Evolutionary conservation across 2,113 vertebrate genomes (phyloP).

Genomic region (Gambusia holbrooki): DNA sequence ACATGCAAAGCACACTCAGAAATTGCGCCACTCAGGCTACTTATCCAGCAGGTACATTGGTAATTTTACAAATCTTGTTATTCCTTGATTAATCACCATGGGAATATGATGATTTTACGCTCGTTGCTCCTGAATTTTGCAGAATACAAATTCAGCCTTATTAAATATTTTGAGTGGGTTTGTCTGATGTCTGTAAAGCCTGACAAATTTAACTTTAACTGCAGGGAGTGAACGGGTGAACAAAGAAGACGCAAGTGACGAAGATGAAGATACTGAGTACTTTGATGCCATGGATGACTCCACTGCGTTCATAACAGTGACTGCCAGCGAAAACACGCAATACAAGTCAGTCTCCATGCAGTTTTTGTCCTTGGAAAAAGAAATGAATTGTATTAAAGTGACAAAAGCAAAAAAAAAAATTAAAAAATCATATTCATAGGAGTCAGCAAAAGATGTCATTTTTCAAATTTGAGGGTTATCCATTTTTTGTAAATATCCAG

Average conservation of each 20-base stretch:
- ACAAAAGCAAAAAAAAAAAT: too few relatives aligned
- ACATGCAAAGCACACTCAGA: constrained; percentile 18
- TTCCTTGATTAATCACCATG: constrained; percentile 60
- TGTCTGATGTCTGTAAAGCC: constrained; percentile 15
- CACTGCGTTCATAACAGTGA: constrained; percentile 96
- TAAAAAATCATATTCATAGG: too few relatives aligned
- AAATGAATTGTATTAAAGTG: too few relatives aligned
- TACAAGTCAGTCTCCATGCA: constrained; percentile 83
- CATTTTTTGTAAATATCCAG: background rate
- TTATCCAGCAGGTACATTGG: constrained; percentile 53
- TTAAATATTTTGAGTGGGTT: constrained; percentile 6
- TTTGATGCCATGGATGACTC: constrained; percentile 99
- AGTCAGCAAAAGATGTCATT: too few relatives aligned
- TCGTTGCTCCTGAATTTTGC: constrained; percentile 23
- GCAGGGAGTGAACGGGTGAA: constrained; percentile 81
- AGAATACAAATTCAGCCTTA: constrained; percentile 5
- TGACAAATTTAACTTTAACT: constrained; percentile 18
- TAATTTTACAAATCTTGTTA: constrained; percentile 64
- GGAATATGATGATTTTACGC: constrained; percentile 56
- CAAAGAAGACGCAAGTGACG: constrained; percentile 95
- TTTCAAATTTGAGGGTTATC: background rate
- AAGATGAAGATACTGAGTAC: constrained; percentile 99
- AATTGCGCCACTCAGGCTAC: constrained; percentile 24
- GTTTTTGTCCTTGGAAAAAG: too few relatives aligned
- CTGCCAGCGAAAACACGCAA: constrained; percentile 85